A percentile compares a stretch with the other conserved stretches of the same genome.
Conservation (phyloP, 2,113 vertebrate species). For the Amphiprion ocellaris region DNA sequence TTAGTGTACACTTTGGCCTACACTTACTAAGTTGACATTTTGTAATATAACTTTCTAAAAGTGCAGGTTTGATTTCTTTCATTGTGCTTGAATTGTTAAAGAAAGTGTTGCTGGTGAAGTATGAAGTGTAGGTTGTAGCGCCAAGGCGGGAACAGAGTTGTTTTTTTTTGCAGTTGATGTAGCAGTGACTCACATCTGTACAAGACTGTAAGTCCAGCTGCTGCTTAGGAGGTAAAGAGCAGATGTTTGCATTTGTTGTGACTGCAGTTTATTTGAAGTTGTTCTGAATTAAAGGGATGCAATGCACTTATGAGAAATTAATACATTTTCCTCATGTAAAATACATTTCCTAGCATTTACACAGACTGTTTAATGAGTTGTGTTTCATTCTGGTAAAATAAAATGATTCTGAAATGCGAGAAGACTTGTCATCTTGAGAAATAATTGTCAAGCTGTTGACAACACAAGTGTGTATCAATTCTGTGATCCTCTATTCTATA, state of each 20-base stretch:
- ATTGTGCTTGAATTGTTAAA: conserved; percentile 14
- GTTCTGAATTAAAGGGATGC: conserved; percentile 12
- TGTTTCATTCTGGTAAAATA: conserved; percentile 55
- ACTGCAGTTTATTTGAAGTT: not conserved
- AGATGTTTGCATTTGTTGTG: conserved; percentile 5
- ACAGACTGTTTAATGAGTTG: conserved; percentile 20
- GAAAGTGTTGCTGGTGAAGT: conserved; percentile 35
- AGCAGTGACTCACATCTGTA: not conserved
- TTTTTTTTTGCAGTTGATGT: not conserved
- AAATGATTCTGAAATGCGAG: conserved; percentile 41
- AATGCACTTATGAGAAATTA: not conserved
- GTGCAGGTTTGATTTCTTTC: conserved; percentile 19
- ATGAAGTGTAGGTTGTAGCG: conserved; percentile 27
- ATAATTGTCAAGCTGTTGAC: not conserved
- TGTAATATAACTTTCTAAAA: conserved; percentile 20
- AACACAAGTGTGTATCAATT: not conserved
- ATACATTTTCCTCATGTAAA: conserved; percentile 15
- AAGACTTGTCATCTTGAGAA: not conserved
- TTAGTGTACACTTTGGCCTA: conserved; percentile 3
- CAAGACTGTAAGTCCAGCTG: not conserved
- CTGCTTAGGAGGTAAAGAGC: not conserved
- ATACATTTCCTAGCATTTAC: conserved; percentile 14
- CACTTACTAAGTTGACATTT: conserved; percentile 14
- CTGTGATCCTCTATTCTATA: too few relatives aligned
- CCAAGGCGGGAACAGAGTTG: conserved; percentile 11